Conservation (phyloP, 2,888 invertebrate species). For the Blomia tropicalis region DNA sequence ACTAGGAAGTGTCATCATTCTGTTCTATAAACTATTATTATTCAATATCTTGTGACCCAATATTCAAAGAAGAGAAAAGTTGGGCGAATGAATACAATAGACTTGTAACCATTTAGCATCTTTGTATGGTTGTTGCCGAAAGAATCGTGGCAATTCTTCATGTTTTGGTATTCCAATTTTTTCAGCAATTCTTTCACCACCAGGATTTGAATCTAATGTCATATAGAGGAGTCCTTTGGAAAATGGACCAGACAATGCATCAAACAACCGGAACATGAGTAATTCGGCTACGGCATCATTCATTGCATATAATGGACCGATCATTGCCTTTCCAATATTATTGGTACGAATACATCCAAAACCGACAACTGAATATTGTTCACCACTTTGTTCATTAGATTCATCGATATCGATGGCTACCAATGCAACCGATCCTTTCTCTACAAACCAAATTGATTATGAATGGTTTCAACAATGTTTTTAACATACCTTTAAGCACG, state of each 20-base stretch:
- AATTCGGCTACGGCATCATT: slow-evolving; percentile 25
- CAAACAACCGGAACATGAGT: slow-evolving; percentile 21
- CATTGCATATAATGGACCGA: slow-evolving; percentile 27
- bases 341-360: slow-evolving; percentile 26
- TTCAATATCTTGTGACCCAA: no score
- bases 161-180: slow-evolving; percentile 26
- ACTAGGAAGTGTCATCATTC: no score
- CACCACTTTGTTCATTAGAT: slow-evolving; percentile 11
- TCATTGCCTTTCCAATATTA: slow-evolving; percentile 25
- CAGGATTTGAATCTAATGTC: slow-evolving; percentile 27
- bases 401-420: slow-evolving; percentile 21
- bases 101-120: slow-evolving; percentile 27
- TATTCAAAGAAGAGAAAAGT: slow-evolving; percentile 30
- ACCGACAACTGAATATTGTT: slow-evolving; percentile 17
- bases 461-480: no score
- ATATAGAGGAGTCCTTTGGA: slow-evolving; percentile 25
- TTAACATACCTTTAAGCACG: not conserved
- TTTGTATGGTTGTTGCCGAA: slow-evolving; percentile 16
- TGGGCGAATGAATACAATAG: slow-evolving; percentile 29
- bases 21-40: no score
- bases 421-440: slow-evolving; percentile 16
- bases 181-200: slow-evolving; percentile 25
- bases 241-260: slow-evolving; percentile 21
- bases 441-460: slow-evolving; percentile 12
- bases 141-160: slow-evolving; percentile 26